Conservation (phyloP, 1,140 invertebrate genomes). For the Bacillus rossius region DNA sequence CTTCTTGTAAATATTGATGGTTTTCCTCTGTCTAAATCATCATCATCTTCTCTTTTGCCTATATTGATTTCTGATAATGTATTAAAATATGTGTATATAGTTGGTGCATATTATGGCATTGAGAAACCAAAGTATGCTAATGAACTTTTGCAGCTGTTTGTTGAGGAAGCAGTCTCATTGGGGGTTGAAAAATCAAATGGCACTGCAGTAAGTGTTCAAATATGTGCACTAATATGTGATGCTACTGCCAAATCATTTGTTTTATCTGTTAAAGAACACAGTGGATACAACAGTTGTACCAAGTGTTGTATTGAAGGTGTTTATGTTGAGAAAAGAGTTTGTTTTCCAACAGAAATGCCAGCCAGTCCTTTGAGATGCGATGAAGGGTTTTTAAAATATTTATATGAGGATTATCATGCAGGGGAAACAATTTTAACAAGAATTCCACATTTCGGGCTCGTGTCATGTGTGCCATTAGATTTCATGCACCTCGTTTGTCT, state of each 20-base stretch:
- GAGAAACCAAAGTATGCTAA: constrained; percentile 18
- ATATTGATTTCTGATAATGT: constrained; percentile 19
- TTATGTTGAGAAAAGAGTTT: constrained; percentile 10
- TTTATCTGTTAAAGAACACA: constrained; percentile 15
- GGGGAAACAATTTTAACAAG: no score
- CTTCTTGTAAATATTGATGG: constrained; percentile 28
- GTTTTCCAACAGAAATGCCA: constrained; percentile 18
- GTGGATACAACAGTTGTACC: constrained; percentile 22
- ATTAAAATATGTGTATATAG: constrained; percentile 20
- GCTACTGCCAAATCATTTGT: constrained; percentile 24
- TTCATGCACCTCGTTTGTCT: no score
- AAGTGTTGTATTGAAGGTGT: constrained; percentile 22
- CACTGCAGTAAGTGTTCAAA: constrained; percentile 11
- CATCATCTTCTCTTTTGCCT: constrained; percentile 22
- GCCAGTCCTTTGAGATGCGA: no score
- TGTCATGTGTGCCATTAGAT: no score
- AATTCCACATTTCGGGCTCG: no score
- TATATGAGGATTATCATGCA: no score
- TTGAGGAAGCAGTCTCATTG: constrained; percentile 20
- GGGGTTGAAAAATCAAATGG: constrained; percentile 15
- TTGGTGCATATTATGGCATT: constrained; percentile 22
- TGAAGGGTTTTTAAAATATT: no score
- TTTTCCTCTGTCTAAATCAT: constrained; percentile 19
- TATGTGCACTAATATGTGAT: constrained; percentile 24
- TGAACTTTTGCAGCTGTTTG: constrained; percentile 20